Evolutionary conservation across 2,888 invertebrate genomes (phyloP).

Genomic region (Epinotia brunnichana): DNA sequence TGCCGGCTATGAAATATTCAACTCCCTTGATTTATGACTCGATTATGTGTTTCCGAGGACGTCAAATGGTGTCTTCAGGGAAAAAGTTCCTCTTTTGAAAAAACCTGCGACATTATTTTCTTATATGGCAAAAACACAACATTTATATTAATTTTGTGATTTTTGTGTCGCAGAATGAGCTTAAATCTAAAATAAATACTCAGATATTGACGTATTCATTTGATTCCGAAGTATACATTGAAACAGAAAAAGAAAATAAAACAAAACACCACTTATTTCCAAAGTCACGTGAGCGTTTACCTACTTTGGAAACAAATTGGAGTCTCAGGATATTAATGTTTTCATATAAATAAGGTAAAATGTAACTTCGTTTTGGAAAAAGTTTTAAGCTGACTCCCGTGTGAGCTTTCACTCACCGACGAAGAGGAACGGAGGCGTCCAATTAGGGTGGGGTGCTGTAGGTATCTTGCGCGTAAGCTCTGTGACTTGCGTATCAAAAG

Average conservation of each 20-base stretch:
- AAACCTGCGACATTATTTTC: neutral
- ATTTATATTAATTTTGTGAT: neutral
- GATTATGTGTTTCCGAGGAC: constrained; percentile 23
- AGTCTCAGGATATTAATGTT: constrained; percentile 40
- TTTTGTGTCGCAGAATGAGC: no score
- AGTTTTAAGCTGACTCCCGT: constrained; percentile 47
- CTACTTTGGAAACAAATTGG: constrained; percentile 29
- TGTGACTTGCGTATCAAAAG: constrained; percentile 5
- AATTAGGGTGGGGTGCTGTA: constrained; percentile 21
- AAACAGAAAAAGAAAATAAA: constrained; percentile 11
- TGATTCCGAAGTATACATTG: no score
- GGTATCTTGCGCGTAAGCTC: constrained; percentile 20
- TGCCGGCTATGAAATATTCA: constrained; percentile 33
- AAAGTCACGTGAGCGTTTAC: constrained; percentile 16
- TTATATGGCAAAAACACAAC: neutral
- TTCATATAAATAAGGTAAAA: constrained; percentile 37
- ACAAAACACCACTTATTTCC: constrained; percentile 12
- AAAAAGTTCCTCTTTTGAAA: neutral
- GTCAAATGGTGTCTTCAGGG: constrained; percentile 3
- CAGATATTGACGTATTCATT: neutral
- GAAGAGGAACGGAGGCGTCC: constrained; percentile 4
- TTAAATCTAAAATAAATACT: neutral
- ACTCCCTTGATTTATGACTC: constrained; percentile 31
- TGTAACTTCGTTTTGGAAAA: constrained; percentile 37
- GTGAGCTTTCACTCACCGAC: constrained; percentile 57